These are phyloP conservation scores for Hydrophis major DNA, from an alignment of 2,797 vertebrate genomes.

Conservation along the genomic window DNA sequence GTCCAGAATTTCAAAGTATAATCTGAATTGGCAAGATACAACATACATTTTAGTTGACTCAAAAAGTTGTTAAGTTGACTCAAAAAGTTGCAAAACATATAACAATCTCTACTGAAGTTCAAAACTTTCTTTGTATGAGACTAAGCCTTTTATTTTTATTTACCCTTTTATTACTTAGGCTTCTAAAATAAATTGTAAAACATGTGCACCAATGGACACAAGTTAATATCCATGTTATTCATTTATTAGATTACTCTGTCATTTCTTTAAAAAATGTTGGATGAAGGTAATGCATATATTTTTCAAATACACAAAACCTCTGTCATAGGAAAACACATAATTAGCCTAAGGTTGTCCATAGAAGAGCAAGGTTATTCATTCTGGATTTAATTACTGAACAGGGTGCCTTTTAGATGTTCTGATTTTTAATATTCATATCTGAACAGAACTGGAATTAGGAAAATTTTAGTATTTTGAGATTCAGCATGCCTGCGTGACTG, in stretches of 20 bases:
- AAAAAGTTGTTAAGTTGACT: not conserved
- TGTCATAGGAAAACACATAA: not conserved
- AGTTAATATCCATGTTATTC: not conserved
- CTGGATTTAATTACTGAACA: not conserved
- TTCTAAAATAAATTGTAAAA: conserved; percentile 21
- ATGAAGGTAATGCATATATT: not conserved
- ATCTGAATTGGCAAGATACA: not conserved
- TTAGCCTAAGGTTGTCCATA: not conserved
- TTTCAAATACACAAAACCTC: not conserved
- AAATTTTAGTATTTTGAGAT: not conserved
- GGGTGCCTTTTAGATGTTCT: not conserved
- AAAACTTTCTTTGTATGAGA: conserved; percentile 4
- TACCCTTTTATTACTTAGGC: conserved; percentile 2
- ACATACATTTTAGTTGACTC: conserved; percentile 5
- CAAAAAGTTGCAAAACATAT: not conserved
- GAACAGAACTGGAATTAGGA: not conserved
- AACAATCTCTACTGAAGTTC: not conserved
- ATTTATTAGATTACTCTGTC: too few species aligned
- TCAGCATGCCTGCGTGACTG: not conserved
- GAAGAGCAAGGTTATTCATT: too few species aligned
- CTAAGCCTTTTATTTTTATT: conserved; percentile 10
- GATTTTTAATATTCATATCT: not conserved
- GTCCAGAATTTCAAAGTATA: not conserved
- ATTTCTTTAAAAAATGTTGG: too few species aligned
- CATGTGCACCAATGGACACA: not conserved